Evolutionary conservation across 2,113 vertebrate genomes (phyloP).

Genomic region (Lucifuga dentata): DNA sequence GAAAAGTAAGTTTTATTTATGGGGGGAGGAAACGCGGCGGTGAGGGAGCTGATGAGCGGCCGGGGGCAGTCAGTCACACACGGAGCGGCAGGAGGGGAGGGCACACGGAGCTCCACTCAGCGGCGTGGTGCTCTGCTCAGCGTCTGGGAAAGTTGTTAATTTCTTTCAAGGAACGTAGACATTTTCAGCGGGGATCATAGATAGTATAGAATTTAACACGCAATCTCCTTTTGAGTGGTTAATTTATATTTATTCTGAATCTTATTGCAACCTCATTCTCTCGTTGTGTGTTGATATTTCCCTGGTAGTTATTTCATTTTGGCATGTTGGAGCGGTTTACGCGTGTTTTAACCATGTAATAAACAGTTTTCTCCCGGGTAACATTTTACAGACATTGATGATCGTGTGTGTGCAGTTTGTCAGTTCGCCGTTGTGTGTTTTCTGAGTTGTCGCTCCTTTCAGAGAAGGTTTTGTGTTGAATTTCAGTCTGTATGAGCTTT

Average conservation of each 20-base stretch:
- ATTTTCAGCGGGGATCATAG: constrained; percentile 13
- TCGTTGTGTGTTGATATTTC: constrained; percentile 11
- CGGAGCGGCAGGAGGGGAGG: constrained; percentile 67
- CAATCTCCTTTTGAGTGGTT: not conserved
- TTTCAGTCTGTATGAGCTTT: constrained; percentile 5
- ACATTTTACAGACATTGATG: not conserved
- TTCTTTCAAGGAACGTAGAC: constrained; percentile 45
- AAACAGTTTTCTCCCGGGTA: not conserved
- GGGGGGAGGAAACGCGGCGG: constrained; percentile 71
- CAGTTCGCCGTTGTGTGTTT: constrained; percentile 24
- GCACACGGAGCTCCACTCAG: constrained; percentile 47
- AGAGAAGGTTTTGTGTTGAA: not conserved
- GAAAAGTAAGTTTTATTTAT: constrained; percentile 94
- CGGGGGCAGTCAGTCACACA: constrained; percentile 61
- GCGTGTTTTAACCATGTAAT: not conserved
- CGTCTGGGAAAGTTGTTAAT: constrained; percentile 69
- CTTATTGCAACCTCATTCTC: constrained; percentile 7
- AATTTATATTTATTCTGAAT: not conserved
- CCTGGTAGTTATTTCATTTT: not conserved
- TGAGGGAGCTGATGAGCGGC: constrained; percentile 67
- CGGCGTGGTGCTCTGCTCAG: constrained; percentile 43
- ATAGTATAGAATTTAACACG: not conserved
- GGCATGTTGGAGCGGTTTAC: not conserved
- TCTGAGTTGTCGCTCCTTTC: constrained; percentile 9
- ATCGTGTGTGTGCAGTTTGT: not conserved